Evolutionary conservation across 2,113 vertebrate genomes (phyloP).

Genomic region (Sardina pilchardus): DNA sequence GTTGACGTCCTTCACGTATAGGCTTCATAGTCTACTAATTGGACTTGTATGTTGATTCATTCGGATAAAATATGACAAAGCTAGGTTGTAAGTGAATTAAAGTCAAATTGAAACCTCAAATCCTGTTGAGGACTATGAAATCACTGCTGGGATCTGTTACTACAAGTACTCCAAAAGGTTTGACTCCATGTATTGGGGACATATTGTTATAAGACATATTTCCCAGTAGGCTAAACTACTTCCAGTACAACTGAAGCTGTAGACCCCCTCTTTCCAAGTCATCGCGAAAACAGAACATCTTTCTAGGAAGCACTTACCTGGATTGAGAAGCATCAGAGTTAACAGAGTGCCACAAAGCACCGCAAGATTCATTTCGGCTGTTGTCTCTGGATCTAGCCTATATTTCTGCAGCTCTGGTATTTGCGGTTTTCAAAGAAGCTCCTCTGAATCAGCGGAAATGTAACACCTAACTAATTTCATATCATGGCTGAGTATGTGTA

Average conservation of each 20-base stretch:
- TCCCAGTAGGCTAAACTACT: background rate
- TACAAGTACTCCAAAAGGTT: background rate
- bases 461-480: slow-evolving; percentile 30
- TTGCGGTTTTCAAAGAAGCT: slow-evolving; percentile 27
- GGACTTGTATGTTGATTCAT: background rate
- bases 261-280: background rate
- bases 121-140: background rate
- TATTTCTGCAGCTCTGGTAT: slow-evolving; percentile 22
- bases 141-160: background rate
- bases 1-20: background rate
- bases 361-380: slow-evolving; percentile 58
- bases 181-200: background rate
- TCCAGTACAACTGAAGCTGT: background rate
- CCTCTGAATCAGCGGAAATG: slow-evolving; percentile 21
- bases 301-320: slow-evolving; percentile 62
- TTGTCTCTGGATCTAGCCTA: slow-evolving; percentile 26
- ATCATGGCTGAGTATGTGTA: slow-evolving; percentile 15
- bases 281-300: background rate
- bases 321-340: slow-evolving; percentile 63
- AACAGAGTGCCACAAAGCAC: slow-evolving; percentile 64
- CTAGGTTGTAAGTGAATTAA: background rate
- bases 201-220: background rate
- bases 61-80: background rate
- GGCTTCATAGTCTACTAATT: background rate
- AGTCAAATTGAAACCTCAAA: background rate